A percentile compares a stretch with the other conserved stretches of the same genome.
These are phyloP conservation scores for Chloroclystis v-ata DNA, from an alignment of 2,888 invertebrate genomes.

Conservation along the genomic window DNA sequence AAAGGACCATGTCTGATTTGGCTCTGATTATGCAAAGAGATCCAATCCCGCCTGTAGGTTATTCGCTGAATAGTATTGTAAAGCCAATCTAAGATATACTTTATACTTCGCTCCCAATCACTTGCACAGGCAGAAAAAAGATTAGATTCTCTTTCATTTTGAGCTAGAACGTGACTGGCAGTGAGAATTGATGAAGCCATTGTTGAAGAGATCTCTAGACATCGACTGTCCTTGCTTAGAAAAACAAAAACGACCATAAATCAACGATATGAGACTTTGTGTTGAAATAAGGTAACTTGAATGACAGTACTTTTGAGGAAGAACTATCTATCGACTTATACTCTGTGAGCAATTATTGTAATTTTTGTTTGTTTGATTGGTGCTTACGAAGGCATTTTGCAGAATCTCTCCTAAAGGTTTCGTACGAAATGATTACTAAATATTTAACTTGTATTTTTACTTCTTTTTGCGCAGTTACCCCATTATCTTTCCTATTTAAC, in stretches of 20 bases:
- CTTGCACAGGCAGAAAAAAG: slow-evolving; percentile 55
- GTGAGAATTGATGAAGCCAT: slow-evolving; percentile 55
- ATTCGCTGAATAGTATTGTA: slow-evolving; percentile 42
- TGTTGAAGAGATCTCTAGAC: slow-evolving; percentile 37
- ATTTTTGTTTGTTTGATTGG: no score
- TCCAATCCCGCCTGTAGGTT: slow-evolving; percentile 50
- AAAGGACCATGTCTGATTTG: slow-evolving; percentile 29
- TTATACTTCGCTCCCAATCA: slow-evolving; percentile 56
- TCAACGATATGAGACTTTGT: no score
- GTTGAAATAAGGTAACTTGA: neutral
- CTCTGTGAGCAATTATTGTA: no score
- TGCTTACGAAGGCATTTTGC: no score
- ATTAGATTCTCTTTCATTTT: slow-evolving; percentile 68
- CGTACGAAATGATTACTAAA: no score
- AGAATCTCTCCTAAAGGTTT: no score
- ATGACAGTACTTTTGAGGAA: no score
- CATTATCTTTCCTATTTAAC: no score
- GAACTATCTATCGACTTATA: no score
- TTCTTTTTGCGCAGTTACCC: no score
- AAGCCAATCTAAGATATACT: slow-evolving; percentile 47
- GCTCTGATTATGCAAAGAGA: slow-evolving; percentile 60
- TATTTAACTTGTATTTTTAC: no score
- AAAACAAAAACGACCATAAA: neutral
- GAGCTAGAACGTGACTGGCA: slow-evolving; percentile 58
- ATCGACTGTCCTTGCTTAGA: neutral